Conservation (phyloP, 2,888 invertebrate genomes). For the Kryphioiulus occultus region DNA sequence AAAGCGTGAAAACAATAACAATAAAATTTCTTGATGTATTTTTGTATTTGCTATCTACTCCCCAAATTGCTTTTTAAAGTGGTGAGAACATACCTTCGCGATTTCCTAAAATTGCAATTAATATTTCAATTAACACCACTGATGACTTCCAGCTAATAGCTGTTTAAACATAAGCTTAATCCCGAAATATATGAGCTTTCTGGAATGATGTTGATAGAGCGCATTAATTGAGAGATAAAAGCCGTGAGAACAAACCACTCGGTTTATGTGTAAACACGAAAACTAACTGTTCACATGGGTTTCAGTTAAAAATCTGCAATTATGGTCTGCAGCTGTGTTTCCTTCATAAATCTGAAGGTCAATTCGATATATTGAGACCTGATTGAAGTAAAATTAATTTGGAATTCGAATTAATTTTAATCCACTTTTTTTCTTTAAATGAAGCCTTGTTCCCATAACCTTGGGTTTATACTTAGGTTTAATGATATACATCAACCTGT, state of each 20-base stretch:
- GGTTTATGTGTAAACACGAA: neutral
- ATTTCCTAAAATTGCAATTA: neutral
- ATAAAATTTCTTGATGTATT: neutral
- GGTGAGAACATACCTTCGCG: neutral
- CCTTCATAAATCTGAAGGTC: neutral
- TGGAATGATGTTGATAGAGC: neutral
- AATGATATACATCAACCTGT: too few relatives aligned
- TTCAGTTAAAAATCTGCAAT: neutral
- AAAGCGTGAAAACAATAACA: neutral
- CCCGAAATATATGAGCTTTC: conserved; percentile 7
- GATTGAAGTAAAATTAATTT: too few relatives aligned
- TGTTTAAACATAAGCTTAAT: neutral
- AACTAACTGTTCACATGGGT: neutral
- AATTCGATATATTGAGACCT: neutral
- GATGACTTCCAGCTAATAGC: neutral
- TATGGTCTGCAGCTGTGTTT: too few relatives aligned
- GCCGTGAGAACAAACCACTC: conserved; percentile 12
- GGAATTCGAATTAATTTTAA: too few relatives aligned
- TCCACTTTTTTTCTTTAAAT: too few relatives aligned
- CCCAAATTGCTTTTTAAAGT: neutral
- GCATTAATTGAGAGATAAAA: neutral
- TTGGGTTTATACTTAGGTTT: too few relatives aligned
- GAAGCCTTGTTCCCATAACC: too few relatives aligned
- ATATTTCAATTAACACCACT: neutral
- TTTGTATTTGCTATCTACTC: too few relatives aligned